phyloP scores from a whole-genome alignment of 2,888 invertebrate genomes.

The Hyposoter didymator region DNA sequence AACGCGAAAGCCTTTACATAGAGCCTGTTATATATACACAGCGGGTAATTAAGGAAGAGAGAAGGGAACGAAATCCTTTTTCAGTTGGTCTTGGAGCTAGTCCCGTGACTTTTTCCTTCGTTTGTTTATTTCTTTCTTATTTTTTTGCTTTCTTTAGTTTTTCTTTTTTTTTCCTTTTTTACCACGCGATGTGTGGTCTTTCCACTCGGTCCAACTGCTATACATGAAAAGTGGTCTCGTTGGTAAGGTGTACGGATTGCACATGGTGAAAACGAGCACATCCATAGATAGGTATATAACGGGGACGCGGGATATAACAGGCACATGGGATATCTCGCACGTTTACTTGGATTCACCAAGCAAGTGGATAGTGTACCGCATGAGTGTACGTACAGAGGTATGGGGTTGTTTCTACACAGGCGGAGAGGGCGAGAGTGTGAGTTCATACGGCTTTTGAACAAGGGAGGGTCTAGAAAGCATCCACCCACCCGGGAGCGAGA shows the following conservation, averaged over 20 bases:
- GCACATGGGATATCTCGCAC: slow-evolving; percentile 35
- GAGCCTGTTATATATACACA: slow-evolving; percentile 4
- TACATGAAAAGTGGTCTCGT: slow-evolving; percentile 44
- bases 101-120: slow-evolving; percentile 59
- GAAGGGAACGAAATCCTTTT: slow-evolving; percentile 54
- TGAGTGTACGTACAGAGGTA: slow-evolving; percentile 15
- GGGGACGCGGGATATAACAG: neutral
- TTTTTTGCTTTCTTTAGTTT: too few species aligned
- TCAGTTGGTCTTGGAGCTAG: slow-evolving; percentile 66
- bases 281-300: slow-evolving; percentile 19
- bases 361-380: slow-evolving; percentile 31
- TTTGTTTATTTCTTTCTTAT: slow-evolving; percentile 39
- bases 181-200: slow-evolving; percentile 62
- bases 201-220: slow-evolving; percentile 67
- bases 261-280: slow-evolving; percentile 19
- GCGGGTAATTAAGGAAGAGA: slow-evolving; percentile 57
- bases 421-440: slow-evolving; percentile 63
- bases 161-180: slow-evolving; percentile 28
- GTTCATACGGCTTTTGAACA: slow-evolving; percentile 64
- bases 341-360: slow-evolving; percentile 54
- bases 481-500: slow-evolving; percentile 49
- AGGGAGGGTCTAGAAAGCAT: slow-evolving; percentile 62
- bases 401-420: slow-evolving; percentile 12
- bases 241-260: slow-evolving; percentile 17
- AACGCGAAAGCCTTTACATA: slow-evolving; percentile 7